Percentiles rank a stretch among this genome's conserved stretches.
Conservation (phyloP, 2,797 vertebrate genomes). For the Knipowitschia caucasica region DNA sequence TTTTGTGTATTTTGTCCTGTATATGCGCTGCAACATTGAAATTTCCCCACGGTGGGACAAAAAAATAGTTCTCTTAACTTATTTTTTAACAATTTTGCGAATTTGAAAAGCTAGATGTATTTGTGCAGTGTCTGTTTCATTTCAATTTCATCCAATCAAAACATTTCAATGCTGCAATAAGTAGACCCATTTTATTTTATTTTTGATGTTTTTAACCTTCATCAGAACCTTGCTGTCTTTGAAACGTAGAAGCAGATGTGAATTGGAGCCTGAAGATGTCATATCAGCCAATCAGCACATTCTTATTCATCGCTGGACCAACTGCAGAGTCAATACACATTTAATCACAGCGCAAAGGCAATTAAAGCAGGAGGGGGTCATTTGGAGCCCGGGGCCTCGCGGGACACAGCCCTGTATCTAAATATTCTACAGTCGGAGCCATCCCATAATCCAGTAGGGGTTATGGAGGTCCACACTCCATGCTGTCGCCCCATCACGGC, state of each 20-base stretch:
- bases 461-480: slow-evolving; percentile 56
- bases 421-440: slow-evolving; percentile 73
- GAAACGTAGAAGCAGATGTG: slow-evolving; percentile 66
- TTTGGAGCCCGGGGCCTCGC: slow-evolving; percentile 63
- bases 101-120: background rate
- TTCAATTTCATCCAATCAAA: background rate
- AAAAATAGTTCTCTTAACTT: no score
- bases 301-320: slow-evolving; percentile 81
- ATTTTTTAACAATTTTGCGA: background rate
- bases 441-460: slow-evolving; percentile 61
- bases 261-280: slow-evolving; percentile 73
- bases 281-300: slow-evolving; percentile 79
- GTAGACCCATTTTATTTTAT: no score
- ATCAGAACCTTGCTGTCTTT: slow-evolving; percentile 31
- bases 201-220: no score
- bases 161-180: background rate
- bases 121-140: background rate
- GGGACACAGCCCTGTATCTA: slow-evolving; percentile 69
- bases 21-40: no score
- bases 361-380: slow-evolving; percentile 72
- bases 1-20: no score
- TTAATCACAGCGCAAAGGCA: slow-evolving; percentile 81
- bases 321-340: slow-evolving; percentile 81
- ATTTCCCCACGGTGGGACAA: no score
- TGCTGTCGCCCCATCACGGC: slow-evolving; percentile 59